A percentile compares a stretch with the other conserved stretches of the same genome.
These are phyloP conservation scores for Motacilla alba DNA, from an alignment of 2,113 vertebrate species.

Conservation along the genomic window DNA sequence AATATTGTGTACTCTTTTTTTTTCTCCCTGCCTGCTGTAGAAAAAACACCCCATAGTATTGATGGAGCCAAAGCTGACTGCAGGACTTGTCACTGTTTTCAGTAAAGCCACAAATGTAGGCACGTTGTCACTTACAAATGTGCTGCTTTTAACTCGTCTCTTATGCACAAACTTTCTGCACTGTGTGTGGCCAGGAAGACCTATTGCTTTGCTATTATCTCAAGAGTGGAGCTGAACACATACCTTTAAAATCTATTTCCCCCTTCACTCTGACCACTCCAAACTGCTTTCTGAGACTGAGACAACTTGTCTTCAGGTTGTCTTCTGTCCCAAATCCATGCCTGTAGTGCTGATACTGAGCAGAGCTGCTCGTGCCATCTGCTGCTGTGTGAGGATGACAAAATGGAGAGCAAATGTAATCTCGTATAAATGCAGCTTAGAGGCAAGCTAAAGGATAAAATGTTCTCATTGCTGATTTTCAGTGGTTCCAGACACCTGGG, in stretches of 20 bases:
- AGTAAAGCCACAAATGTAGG: neutral
- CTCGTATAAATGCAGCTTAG: neutral
- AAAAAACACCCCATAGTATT: neutral
- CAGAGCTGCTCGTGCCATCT: neutral
- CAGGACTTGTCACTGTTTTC: neutral
- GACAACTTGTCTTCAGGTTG: neutral
- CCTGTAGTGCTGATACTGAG: neutral
- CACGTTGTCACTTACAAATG: neutral
- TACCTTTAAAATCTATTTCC: neutral
- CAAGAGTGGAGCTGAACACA: neutral
- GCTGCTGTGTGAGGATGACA: neutral
- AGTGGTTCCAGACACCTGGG: neutral
- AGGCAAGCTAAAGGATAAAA: neutral
- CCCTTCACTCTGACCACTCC: neutral
- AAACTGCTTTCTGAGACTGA: neutral
- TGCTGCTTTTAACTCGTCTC: neutral
- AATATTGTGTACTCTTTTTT: neutral
- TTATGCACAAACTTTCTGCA: neutral
- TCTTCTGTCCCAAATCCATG: neutral
- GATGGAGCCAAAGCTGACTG: neutral
- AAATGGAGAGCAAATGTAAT: neutral
- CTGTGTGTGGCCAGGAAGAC: neutral
- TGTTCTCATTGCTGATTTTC: neutral
- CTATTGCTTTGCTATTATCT: neutral
- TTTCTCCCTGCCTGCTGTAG: neutral